Evolutionary conservation across 1,140 invertebrate genomes (phyloP), one percentile per base, ranked within the genome.

Genomic region (Leptinotarsa undecemlineata): DNA sequence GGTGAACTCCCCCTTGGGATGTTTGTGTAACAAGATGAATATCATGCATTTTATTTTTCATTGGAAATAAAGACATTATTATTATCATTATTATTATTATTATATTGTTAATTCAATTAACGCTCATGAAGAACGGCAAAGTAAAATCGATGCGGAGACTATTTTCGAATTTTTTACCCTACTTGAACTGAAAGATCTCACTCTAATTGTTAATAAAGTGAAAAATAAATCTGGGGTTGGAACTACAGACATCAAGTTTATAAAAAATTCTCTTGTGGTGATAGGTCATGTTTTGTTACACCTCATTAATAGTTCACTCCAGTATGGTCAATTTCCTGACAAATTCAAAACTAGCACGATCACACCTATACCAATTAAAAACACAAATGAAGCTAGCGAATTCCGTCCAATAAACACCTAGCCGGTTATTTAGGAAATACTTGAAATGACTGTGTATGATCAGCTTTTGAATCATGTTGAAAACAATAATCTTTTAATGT

Each of bases 241-340:
- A 63, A 63, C 21, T 63, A 63, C 21, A 63, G 62, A 63, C 21
- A 19, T 63, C n/a, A 63, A 63, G 19, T 63, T 63, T 19, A 63
- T 63, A 63, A 63, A 63, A 63, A 63, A 63, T 19, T 21, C 62
- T 63, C 62, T 63, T 63, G 62, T 14, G 21, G 62, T 63, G 62
- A 63, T 63, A 63, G n/a, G 62, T 63, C 62, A 63, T 63, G 62
- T 63, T 63, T 63, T 63, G 62, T 63, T 63, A 11, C 8, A 63
- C 62, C 19, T 63, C 19, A 63, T 21, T 63, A 13, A 63, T 63
- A 17, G 21, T 63, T 63, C 62, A 23, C 62, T 19, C 8, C 62
- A 63, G 19, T 19, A 15, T 60, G 57, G 57, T 60, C 57, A 60
- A 60, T 60, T 60, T 60, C 57, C 5, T 60, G 5, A 60, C 8